phyloP scores from a whole-genome alignment of 2,888 invertebrate genomes.

The Miltochrista miniata region DNA sequence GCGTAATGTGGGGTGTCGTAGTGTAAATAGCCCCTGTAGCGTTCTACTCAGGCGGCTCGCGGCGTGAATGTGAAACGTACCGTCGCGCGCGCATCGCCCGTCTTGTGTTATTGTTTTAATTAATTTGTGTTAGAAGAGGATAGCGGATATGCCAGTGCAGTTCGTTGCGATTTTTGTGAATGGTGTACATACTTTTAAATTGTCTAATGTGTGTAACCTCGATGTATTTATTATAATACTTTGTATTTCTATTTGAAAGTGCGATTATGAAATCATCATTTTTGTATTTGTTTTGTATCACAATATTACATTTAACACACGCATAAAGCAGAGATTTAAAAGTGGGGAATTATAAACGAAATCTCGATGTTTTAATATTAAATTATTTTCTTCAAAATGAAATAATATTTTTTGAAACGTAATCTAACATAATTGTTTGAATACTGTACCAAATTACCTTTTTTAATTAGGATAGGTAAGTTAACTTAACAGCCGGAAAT shows the following conservation, averaged over 20 bases:
- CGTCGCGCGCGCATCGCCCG: slow-evolving; percentile 72
- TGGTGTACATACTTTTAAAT: not conserved
- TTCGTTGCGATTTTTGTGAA: not conserved
- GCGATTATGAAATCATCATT: not conserved
- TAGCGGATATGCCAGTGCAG: slow-evolving; percentile 23
- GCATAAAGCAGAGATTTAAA: no score
- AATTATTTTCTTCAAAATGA: no score
- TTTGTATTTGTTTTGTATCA: not conserved
- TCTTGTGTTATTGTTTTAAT: slow-evolving; percentile 62
- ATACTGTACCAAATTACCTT: no score
- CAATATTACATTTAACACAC: not conserved
- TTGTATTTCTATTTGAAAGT: not conserved
- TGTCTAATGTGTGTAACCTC: not conserved
- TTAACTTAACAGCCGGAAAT: no score
- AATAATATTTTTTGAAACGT: no score
- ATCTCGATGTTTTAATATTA: no score
- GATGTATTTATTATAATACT: not conserved
- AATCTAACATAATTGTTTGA: no score
- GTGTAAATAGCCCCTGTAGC: slow-evolving; percentile 54
- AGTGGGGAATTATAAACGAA: no score
- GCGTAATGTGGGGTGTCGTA: slow-evolving; percentile 55
- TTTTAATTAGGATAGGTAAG: no score
- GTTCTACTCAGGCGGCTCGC: slow-evolving; percentile 68
- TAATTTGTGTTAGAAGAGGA: slow-evolving; percentile 59
- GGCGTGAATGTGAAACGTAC: slow-evolving; percentile 78